Conservation (phyloP, 2,888 invertebrate species). For the Laothoe populi region DNA sequence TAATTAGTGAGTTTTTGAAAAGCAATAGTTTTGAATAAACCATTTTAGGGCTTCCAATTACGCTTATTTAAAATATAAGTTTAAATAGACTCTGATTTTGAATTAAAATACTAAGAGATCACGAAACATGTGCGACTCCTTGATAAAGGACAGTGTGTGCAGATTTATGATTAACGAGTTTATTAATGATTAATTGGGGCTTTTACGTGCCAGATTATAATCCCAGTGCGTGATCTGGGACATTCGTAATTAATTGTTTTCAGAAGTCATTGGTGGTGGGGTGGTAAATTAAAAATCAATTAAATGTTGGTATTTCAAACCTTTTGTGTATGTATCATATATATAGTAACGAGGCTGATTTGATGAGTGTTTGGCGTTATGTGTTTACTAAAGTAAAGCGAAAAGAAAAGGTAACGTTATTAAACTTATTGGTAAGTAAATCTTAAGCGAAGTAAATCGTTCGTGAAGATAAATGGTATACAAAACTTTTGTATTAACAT, state of each 20-base stretch:
- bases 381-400: no score
- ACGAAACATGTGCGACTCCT: constrained; percentile 23
- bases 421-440: constrained; percentile 46
- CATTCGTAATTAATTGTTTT: constrained; percentile 9
- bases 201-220: constrained; percentile 51
- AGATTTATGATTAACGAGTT: constrained; percentile 68
- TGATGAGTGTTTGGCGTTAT: no score
- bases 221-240: constrained; percentile 46
- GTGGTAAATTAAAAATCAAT: no score
- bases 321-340: no score
- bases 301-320: no score
- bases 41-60: no score
- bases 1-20: no score
- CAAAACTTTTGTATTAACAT: constrained; percentile 13
- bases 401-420: no score
- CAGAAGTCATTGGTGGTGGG: no score
- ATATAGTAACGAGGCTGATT: no score
- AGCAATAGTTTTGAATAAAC: no score
- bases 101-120: background rate
- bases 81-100: background rate
- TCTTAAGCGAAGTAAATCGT: constrained; percentile 26
- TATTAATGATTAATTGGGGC: constrained; percentile 64
- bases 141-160: constrained; percentile 36
- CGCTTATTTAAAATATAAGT: no score
- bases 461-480: constrained; percentile 12